Conservation (phyloP, 2,797 vertebrate species). For the Peromyscus eremicus region DNA sequence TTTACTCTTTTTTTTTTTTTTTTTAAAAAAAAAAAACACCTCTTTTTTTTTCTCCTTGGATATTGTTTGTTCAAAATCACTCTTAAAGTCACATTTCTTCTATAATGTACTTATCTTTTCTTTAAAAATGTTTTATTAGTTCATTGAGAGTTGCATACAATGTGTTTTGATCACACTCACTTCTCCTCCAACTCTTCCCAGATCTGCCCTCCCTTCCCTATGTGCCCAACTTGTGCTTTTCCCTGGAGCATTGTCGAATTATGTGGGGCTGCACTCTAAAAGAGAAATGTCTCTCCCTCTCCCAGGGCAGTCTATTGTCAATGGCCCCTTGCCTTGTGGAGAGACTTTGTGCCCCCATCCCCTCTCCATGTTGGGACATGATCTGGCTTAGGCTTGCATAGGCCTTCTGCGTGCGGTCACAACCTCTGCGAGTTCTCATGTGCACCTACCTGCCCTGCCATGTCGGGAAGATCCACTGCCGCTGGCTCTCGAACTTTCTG, state of each 20-base stretch:
- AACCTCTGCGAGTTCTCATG: neutral
- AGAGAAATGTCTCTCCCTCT: no score
- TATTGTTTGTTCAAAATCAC: neutral
- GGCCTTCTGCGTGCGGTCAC: neutral
- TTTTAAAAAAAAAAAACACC: neutral
- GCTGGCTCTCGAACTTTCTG: neutral
- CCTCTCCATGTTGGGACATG: neutral
- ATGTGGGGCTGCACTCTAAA: neutral
- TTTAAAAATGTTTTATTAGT: neutral
- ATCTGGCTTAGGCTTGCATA: neutral
- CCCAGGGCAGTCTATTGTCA: neutral
- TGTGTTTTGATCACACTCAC: neutral
- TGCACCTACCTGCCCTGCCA: neutral
- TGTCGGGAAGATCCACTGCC: neutral
- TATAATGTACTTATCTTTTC: neutral
- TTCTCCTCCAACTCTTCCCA: neutral
- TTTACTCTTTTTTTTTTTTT: neutral
- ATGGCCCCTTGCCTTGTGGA: neutral
- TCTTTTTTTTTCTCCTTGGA: neutral
- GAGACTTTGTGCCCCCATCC: neutral
- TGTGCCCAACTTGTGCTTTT: fast-evolving
- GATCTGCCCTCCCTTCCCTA: neutral
- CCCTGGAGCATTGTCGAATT: neutral
- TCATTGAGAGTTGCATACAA: neutral
- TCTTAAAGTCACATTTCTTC: neutral